A percentile compares a stretch with the other conserved stretches of the same genome.
phyloP scores from a whole-genome alignment of 1,140 invertebrate species.

The Xylocopa sonorina region DNA sequence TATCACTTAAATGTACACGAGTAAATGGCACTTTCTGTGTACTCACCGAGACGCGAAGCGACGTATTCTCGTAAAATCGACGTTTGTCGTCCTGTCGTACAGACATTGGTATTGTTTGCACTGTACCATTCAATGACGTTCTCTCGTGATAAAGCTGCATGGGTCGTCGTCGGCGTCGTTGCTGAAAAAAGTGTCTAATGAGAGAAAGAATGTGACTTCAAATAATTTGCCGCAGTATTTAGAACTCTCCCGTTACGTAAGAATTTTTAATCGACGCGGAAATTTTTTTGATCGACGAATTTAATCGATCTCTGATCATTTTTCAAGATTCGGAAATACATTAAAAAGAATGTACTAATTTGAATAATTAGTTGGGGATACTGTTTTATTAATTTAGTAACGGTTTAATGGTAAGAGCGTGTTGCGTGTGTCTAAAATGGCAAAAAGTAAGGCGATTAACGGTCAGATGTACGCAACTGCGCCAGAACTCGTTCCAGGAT shows the following conservation, averaged over 20 bases:
- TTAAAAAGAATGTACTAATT: too few relatives aligned
- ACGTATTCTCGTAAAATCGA: constrained; percentile 2
- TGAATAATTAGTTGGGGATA: background rate
- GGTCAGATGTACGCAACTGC: background rate
- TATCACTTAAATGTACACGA: background rate
- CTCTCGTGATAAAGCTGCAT: background rate
- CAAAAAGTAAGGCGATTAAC: constrained; percentile 28
- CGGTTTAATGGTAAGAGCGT: background rate
- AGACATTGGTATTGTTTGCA: background rate
- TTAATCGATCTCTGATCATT: too few relatives aligned
- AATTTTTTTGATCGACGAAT: too few relatives aligned
- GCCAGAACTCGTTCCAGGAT: background rate
- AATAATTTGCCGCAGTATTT: background rate
- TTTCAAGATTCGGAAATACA: too few relatives aligned
- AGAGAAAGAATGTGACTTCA: background rate
- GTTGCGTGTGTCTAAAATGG: constrained; percentile 6
- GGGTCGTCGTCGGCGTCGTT: background rate
- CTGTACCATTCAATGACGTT: background rate
- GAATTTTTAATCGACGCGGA: too few relatives aligned
- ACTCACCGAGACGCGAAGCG: background rate
- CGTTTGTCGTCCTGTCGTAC: background rate
- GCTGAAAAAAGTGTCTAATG: background rate
- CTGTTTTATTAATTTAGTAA: background rate
- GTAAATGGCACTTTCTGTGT: background rate
- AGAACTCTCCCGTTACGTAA: background rate